Conservation (phyloP, 2,888 invertebrate genomes). For the Cheilosia urbana region DNA sequence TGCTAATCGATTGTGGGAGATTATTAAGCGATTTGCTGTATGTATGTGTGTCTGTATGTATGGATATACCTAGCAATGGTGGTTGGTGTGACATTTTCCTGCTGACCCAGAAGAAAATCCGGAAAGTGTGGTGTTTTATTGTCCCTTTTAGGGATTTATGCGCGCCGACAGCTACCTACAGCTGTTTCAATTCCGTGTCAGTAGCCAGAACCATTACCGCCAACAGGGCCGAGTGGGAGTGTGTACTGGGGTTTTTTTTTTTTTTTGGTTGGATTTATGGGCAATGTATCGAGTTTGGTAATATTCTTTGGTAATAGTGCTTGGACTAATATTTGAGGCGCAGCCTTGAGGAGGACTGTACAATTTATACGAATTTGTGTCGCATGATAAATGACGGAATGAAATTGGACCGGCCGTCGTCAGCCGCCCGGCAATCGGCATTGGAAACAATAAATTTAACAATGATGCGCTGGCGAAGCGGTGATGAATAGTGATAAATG, state of each 20-base stretch:
- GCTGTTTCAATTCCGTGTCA: constrained; percentile 68
- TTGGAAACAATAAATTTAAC: constrained; percentile 60
- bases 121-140: constrained; percentile 73
- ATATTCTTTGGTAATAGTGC: constrained; percentile 61
- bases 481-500: constrained; percentile 63
- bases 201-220: constrained; percentile 66
- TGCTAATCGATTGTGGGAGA: constrained; percentile 76
- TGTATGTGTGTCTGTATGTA: background rate
- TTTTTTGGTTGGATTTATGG: constrained; percentile 65
- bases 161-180: constrained; percentile 61
- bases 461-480: constrained; percentile 26
- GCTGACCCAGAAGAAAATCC: constrained; percentile 74
- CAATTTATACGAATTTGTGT: constrained; percentile 24
- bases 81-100: constrained; percentile 71
- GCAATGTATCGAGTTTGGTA: constrained; percentile 69
- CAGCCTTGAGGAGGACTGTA: constrained; percentile 27
- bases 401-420: constrained; percentile 43
- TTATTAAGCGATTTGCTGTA: constrained; percentile 72
- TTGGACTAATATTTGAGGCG: constrained; percentile 47
- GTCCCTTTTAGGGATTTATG: constrained; percentile 69
- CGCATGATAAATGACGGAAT: constrained; percentile 58
- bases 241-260: constrained; percentile 2
- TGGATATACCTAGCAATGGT: background rate
- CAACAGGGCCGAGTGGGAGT: background rate
- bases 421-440: constrained; percentile 4